Evolutionary conservation across 2,113 vertebrate genomes (phyloP).

Genomic region (Platichthys stellatus): DNA sequence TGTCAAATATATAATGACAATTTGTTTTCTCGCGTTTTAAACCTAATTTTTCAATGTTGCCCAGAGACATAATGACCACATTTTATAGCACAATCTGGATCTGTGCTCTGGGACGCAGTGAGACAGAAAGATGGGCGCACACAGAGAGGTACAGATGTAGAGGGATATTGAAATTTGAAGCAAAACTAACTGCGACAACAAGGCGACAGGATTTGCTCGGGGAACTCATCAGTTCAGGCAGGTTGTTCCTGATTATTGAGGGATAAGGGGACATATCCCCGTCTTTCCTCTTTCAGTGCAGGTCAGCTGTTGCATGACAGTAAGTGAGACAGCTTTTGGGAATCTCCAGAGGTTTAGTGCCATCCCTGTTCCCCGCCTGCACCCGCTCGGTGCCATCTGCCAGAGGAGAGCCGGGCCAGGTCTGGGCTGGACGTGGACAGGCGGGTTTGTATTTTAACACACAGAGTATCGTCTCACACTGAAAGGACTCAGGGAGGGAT

Average conservation of each 20-base stretch:
- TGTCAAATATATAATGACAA: background rate
- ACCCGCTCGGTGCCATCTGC: constrained; percentile 57
- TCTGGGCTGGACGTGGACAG: constrained; percentile 21
- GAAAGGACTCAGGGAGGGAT: background rate
- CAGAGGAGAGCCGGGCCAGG: constrained; percentile 14
- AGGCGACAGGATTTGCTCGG: background rate
- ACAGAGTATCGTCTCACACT: background rate
- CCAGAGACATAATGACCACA: background rate
- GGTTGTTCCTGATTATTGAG: constrained; percentile 36
- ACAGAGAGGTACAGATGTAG: constrained; percentile 24
- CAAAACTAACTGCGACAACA: background rate
- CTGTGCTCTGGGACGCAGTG: background rate
- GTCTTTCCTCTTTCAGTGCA: background rate
- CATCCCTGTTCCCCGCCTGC: constrained; percentile 38
- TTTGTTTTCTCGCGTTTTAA: no score
- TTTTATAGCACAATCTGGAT: background rate
- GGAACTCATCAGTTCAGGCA: constrained; percentile 9
- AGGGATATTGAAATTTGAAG: background rate
- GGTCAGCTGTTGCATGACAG: constrained; percentile 30
- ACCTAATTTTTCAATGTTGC: background rate
- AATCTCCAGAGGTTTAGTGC: constrained; percentile 66
- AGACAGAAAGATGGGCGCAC: background rate
- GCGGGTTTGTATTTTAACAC: background rate
- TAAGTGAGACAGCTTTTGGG: constrained; percentile 27
- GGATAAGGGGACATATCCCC: constrained; percentile 8